phyloP scores from a whole-genome alignment of 35 echinoderm and acorn worm species.

The Acanthaster planci region DNA sequence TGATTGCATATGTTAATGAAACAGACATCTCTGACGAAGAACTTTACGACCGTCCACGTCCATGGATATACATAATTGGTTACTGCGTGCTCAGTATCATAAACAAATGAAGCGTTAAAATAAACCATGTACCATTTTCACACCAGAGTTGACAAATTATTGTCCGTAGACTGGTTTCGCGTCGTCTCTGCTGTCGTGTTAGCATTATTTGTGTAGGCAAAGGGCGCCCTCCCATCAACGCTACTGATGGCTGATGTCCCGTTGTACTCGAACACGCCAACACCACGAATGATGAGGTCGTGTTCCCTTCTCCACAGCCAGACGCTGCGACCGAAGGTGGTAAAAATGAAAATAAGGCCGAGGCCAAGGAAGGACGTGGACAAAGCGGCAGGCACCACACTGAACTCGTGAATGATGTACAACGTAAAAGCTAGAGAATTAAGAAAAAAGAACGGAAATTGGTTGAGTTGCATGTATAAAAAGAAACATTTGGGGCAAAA shows the following conservation, averaged over 20 bases:
- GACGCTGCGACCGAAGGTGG: constrained; percentile 64
- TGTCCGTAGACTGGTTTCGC: constrained; percentile 35
- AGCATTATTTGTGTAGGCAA: constrained; percentile 41
- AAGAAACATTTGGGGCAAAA: too few species aligned
- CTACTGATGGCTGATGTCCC: constrained; percentile 35
- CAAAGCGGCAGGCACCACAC: constrained; percentile 66
- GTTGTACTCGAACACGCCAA: constrained; percentile 30
- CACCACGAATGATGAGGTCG: constrained; percentile 32
- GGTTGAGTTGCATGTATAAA: too few species aligned
- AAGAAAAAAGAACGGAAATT: too few species aligned
- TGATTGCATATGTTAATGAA: too few species aligned
- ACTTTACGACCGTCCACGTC: too few species aligned
- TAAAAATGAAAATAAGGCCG: constrained; percentile 76
- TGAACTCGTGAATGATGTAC: constrained; percentile 80
- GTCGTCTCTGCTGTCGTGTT: constrained; percentile 33
- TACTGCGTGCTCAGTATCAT: too few species aligned
- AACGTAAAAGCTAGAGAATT: constrained; percentile 68
- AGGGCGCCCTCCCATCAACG: constrained; percentile 48
- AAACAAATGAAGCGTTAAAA: too few species aligned
- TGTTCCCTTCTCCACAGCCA: constrained; percentile 73
- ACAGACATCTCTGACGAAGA: too few species aligned
- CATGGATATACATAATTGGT: too few species aligned
- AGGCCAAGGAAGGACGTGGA: constrained; percentile 73
- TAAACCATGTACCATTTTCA: background rate
- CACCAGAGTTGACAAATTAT: constrained; percentile 76